A percentile compares a stretch with the other conserved stretches of the same genome.
Evolutionary conservation across 2,888 invertebrate species (phyloP).

Genomic region (Euzophera pinguis): DNA sequence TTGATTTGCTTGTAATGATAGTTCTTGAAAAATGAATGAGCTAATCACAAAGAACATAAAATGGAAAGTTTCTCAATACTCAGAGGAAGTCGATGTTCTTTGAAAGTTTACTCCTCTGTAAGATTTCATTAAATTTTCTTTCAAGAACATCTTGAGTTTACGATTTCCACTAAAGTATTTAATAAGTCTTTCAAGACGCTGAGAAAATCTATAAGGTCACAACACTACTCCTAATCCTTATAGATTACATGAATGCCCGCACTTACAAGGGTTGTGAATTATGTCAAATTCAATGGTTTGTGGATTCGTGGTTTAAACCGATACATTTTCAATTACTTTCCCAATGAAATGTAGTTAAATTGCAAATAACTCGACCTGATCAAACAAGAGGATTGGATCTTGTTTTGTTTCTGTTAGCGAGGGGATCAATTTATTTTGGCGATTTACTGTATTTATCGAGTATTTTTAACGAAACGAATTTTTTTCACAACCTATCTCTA

Average conservation of each 20-base stretch:
- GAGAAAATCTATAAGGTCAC: neutral
- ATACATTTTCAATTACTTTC: slow-evolving; percentile 5
- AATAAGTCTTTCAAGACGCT: neutral
- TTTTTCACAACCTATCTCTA: too few species aligned
- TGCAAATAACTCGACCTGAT: neutral
- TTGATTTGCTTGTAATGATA: too few species aligned
- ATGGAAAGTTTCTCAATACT: too few species aligned
- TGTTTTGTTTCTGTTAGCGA: neutral
- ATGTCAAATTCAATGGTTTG: neutral
- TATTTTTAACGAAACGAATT: too few species aligned
- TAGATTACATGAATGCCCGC: slow-evolving; percentile 1
- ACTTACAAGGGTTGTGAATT: slow-evolving; percentile 6
- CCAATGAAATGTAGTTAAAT: slow-evolving; percentile 1
- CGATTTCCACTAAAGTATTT: too few species aligned
- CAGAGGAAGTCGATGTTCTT: too few species aligned
- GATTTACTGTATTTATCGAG: neutral
- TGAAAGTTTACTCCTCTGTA: too few species aligned
- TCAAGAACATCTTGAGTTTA: too few species aligned
- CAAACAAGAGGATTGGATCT: neutral
- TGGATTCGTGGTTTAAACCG: neutral
- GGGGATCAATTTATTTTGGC: neutral
- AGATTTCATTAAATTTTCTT: too few species aligned
- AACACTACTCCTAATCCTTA: neutral
- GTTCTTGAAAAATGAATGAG: too few species aligned
- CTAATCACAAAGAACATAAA: too few species aligned